Base-by-base conservation (phyloP, 2,113 vertebrate genomes). In the Odontophorus gujanensis region DNA sequence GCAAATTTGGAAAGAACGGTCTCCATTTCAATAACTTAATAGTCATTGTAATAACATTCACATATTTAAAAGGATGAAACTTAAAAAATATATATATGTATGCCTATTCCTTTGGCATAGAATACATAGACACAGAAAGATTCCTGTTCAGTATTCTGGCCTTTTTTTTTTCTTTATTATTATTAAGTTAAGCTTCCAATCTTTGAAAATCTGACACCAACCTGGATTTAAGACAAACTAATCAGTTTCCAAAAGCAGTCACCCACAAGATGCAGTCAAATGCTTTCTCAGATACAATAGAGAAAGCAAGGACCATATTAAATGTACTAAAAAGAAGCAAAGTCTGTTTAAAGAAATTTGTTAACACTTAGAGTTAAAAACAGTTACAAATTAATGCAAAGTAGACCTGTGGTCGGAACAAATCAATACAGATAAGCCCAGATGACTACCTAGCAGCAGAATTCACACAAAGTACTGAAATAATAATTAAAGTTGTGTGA, bases 151-250 rank as follows among this genome's bases (percentile, higher is more conserved):
- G 14, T 61, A 45, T 92, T 68, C 57, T 75, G 34, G 73, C 66
- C 11, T 1, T 16, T 0, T 1, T 9, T 51, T 43, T 76, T 34
- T 47, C 28, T 50, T 24, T 63, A 45, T 15, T 69, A 48, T 65
- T 82, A 85, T 61, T 45, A 82, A 61, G 24, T 15, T 91, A 79
- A 85, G 7, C 15, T 81, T 32, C 48, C 71, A 79, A 73, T 89
- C 4, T 85, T 89, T 59, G 30, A n/a, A 48, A 69, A 30, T 79
- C 74, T 78, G 43, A 5, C 28, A 78, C 21, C 10, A 79, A 32
- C 10, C 40, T 7, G 36, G 30, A 61, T 62, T 87, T 73, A 48
- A 0, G 2, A 72, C 42, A 90, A 92, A 81, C 6, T 47, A 73
- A 79, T 16, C 6, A 30, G 21, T 51, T 18, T 81, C 51, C 62